These are phyloP conservation scores for Anarhynchus alexandrinus DNA, from an alignment of 2,113 vertebrate species.

Conservation along the genomic window DNA sequence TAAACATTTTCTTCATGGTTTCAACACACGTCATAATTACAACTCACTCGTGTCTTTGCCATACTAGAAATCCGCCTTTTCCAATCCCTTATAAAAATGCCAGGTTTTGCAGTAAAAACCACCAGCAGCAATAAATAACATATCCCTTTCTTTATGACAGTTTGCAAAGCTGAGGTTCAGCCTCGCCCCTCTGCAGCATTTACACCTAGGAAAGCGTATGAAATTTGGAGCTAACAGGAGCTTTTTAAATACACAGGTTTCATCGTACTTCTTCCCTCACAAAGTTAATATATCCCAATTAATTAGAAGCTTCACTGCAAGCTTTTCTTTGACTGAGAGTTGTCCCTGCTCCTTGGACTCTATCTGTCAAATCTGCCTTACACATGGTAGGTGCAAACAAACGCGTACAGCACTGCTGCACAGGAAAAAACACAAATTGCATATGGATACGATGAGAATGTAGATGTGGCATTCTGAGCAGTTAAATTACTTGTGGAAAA, in stretches of 20 bases:
- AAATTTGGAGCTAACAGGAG: neutral
- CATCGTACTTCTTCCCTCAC: neutral
- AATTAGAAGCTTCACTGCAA: neutral
- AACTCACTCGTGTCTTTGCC: neutral
- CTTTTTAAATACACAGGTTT: neutral
- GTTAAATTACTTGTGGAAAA: neutral
- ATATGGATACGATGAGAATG: neutral
- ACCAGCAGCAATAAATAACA: neutral
- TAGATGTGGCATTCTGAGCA: accelerated
- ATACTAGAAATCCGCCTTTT: neutral
- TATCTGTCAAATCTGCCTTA: too few species aligned
- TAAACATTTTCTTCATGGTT: neutral
- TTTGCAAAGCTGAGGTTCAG: neutral
- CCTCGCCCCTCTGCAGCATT: neutral
- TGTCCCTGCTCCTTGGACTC: neutral
- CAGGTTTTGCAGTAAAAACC: neutral
- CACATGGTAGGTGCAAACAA: neutral
- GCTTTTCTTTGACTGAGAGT: neutral
- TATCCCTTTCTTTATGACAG: neutral
- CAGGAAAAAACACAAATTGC: neutral
- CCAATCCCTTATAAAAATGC: neutral
- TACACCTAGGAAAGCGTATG: neutral
- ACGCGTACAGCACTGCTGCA: accelerated
- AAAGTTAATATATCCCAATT: neutral
- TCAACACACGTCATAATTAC: neutral